Evolutionary conservation across 2,113 vertebrate species (phyloP).

Genomic region (Dermatemys mawii): DNA sequence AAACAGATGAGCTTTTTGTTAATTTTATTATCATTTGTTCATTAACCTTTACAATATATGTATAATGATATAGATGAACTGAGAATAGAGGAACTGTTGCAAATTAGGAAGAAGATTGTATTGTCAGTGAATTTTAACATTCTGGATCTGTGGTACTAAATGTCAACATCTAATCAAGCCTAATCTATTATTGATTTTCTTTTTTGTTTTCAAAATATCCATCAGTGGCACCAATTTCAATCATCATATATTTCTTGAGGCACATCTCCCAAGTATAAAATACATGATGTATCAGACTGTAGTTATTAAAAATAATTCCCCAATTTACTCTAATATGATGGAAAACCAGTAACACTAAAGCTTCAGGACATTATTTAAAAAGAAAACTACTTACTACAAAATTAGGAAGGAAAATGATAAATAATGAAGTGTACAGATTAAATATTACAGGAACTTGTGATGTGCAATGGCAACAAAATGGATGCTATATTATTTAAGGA

Average conservation of each 20-base stretch:
- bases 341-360: slow-evolving; percentile 1
- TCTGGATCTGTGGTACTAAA: slow-evolving; percentile 63
- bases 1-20: background rate
- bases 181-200: slow-evolving; percentile 71
- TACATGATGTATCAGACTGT: background rate
- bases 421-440: background rate
- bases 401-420: slow-evolving; percentile 16
- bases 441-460: background rate
- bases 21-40: slow-evolving; percentile 18
- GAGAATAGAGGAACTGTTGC: slow-evolving; percentile 22
- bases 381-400: slow-evolving; percentile 12
- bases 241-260: slow-evolving; percentile 33
- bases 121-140: slow-evolving; percentile 70
- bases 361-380: slow-evolving; percentile 32
- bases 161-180: slow-evolving; percentile 75
- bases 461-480: background rate
- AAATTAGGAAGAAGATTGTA: slow-evolving; percentile 59
- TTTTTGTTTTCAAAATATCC: slow-evolving; percentile 70
- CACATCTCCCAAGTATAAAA: slow-evolving; percentile 52
- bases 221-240: slow-evolving; percentile 36
- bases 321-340: slow-evolving; percentile 24
- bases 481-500: background rate
- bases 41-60: slow-evolving; percentile 37
- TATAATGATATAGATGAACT: background rate
- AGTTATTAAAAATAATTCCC: slow-evolving; percentile 50